Evolutionary conservation across 2,888 invertebrate genomes (phyloP).

Genomic region (Arge pagana): DNA sequence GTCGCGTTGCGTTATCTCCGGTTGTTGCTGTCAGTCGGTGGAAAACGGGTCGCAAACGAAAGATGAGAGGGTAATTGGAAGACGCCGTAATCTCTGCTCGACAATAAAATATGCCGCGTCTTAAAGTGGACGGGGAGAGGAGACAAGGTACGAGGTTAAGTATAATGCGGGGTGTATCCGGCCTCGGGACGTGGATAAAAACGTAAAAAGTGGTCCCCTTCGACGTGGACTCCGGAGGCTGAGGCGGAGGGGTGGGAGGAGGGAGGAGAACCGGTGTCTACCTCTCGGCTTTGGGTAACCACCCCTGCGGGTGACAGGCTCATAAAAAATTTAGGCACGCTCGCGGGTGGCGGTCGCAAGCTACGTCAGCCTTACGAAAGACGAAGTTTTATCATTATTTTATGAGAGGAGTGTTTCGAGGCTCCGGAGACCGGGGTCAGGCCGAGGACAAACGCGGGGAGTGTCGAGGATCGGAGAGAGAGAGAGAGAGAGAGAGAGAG

Average conservation of each 20-base stretch:
- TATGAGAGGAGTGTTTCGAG: conserved; percentile 22
- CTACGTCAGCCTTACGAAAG: conserved; percentile 12
- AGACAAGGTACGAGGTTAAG: too few relatives aligned
- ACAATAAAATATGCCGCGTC: conserved; percentile 8
- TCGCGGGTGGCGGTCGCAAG: conserved; percentile 7
- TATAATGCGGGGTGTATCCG: neutral
- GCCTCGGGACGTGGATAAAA: neutral
- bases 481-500: conserved; percentile 6
- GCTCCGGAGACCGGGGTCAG: conserved; percentile 5
- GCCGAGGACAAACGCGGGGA: conserved; percentile 24
- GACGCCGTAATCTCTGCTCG: conserved; percentile 7
- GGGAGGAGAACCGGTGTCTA: too few relatives aligned
- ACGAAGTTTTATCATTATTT: conserved; percentile 23
- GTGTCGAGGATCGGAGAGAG: conserved; percentile 20
- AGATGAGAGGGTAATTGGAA: conserved; percentile 12
- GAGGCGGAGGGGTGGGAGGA: neutral
- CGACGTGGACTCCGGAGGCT: too few relatives aligned
- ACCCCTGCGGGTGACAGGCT: conserved; percentile 16
- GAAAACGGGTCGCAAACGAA: neutral
- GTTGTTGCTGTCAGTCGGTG: too few relatives aligned
- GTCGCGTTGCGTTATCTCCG: too few relatives aligned
- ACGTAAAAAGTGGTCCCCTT: conserved; percentile 1
- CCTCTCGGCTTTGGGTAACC: conserved; percentile 6
- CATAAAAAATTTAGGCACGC: conserved; percentile 23
- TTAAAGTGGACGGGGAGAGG: neutral